phyloP scores from a whole-genome alignment of 2,888 invertebrate genomes.

The Meandrusa payeni region DNA sequence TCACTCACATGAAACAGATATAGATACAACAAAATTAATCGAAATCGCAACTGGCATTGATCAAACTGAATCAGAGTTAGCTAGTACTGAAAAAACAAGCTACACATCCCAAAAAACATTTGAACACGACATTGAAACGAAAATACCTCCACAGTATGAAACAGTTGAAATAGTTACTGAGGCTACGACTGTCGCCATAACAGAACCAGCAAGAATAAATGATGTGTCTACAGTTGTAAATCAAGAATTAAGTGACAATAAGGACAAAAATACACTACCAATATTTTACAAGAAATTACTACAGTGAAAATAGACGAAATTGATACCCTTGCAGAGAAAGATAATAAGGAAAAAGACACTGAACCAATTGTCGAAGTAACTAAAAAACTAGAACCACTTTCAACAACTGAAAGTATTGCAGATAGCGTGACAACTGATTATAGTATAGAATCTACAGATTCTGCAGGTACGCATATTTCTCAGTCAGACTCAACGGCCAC shows the following conservation, averaged over 20 bases:
- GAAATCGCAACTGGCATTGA: background rate
- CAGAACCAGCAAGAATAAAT: slow-evolving; percentile 3
- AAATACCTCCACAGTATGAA: background rate
- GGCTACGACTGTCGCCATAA: background rate
- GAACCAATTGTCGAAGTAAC: slow-evolving; percentile 12
- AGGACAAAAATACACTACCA: slow-evolving; percentile 4
- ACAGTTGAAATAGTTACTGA: slow-evolving; percentile 7
- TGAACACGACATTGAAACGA: slow-evolving; percentile 5
- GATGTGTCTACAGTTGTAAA: slow-evolving; percentile 1
- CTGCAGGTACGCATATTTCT: background rate
- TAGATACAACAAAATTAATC: background rate
- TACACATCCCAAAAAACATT: slow-evolving; percentile 5
- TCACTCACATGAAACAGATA: background rate
- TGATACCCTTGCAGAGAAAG: background rate
- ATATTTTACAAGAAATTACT: background rate
- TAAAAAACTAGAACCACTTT: slow-evolving; percentile 2
- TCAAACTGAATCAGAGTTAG: slow-evolving; percentile 5
- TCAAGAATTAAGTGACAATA: background rate
- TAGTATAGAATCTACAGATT: too few relatives aligned
- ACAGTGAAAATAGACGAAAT: background rate
- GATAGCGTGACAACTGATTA: too few relatives aligned
- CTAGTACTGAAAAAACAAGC: slow-evolving; percentile 5
- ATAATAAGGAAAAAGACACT: background rate
- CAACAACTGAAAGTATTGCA: background rate
- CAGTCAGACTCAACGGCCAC: slow-evolving; percentile 5